Evolutionary conservation across 2,797 vertebrate genomes (phyloP), one percentile per base, ranked within the genome.

Genomic region (Synaphobranchus kaupii): DNA sequence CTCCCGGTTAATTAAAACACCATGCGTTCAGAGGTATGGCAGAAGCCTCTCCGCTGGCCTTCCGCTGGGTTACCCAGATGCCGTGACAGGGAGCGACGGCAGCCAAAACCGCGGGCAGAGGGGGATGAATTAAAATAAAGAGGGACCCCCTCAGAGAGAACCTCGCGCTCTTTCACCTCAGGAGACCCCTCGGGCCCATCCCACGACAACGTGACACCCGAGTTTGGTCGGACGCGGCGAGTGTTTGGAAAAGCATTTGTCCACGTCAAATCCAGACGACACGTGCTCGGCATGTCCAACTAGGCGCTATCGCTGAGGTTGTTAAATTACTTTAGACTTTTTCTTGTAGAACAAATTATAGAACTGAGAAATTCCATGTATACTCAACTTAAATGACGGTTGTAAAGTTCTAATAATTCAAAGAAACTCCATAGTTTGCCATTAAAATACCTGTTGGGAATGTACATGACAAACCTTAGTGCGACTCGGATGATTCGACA

Each of bases 1-100:
- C 93, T 92, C 93, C 92, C 93, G 92, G 92, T 92, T 94, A 93
- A 95, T 94, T 95, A 94, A 91, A 87, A 88, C 86, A 90, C 87
- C 89, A 88, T 83, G 84, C 88, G 88, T 90, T 88, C 0, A 84
- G 89, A 88, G 89, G 88, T 88, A 68, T 8, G 89, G 91, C 92
- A 93, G 92, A 90, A 88, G 92, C 89, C 91, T 93, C 87, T 90
- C 90, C 34, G 0, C 80, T 54, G 47, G 88, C 89, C 82, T 66
- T 68, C 48, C 56, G 86, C 31, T 6, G 66, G 85, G 87, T 89
- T 84, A 91, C 91, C 89, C 93, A 92, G 92, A 94, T 93, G 92
- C 87, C 93, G 91, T 91, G 90, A 91, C 66, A 12, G 83, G 54
- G 84, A 17, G 48, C 22, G 50, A 88, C 68, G 44, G 63, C 31